A percentile compares a stretch with the other conserved stretches of the same genome.
phyloP scores from a whole-genome alignment of 2,797 vertebrate species.

The Urosaurus nigricauda region DNA sequence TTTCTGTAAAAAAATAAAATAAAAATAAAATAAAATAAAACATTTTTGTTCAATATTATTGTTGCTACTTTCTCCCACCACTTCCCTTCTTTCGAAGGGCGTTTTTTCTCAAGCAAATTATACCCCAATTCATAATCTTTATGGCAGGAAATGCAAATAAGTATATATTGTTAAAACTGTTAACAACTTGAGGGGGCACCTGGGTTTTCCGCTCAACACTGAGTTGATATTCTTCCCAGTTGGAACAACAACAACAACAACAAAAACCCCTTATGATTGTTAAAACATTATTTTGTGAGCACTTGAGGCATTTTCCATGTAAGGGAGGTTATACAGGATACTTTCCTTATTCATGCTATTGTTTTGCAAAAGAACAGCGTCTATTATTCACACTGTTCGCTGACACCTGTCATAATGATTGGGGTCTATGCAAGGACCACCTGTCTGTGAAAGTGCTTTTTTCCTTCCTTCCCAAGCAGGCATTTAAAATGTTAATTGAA shows the following conservation, averaged over 20 bases:
- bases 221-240: constrained; percentile 43
- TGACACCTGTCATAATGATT: constrained; percentile 7
- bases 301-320: constrained; percentile 1
- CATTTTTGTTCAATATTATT: constrained; percentile 34
- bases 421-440: constrained; percentile 40
- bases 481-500: constrained; percentile 72
- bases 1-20: neutral
- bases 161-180: constrained; percentile 42
- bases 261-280: constrained; percentile 52
- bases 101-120: constrained; percentile 45
- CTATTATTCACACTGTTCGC: constrained; percentile 49
- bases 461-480: constrained; percentile 39
- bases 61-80: constrained; percentile 33
- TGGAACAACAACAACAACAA: no score
- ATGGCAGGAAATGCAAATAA: constrained; percentile 42
- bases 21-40: neutral
- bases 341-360: constrained; percentile 57
- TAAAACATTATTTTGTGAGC: constrained; percentile 51
- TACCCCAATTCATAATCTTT: constrained; percentile 31
- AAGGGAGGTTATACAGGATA: constrained; percentile 22
- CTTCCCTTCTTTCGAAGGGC: constrained; percentile 35
- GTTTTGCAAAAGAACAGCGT: constrained; percentile 55
- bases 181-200: constrained; percentile 33
- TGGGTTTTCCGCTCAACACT: constrained; percentile 38
- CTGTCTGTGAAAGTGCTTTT: neutral